Evolutionary conservation across 2,888 invertebrate species (phyloP), one percentile per base, ranked within the genome.

Genomic region (Polylopha cassiicola): DNA sequence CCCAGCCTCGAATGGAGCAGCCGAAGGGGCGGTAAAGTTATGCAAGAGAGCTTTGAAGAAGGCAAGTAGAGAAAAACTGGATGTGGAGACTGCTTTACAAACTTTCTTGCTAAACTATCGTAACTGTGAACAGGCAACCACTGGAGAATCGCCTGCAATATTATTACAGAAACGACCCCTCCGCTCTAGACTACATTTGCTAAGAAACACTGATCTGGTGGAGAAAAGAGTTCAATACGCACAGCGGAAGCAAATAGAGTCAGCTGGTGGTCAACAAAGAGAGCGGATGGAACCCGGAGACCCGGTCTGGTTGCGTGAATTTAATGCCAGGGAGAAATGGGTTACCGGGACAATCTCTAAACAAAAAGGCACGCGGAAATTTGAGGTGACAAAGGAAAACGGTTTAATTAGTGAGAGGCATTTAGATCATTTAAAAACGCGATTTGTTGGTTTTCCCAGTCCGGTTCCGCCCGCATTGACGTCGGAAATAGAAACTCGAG

Each of bases 71-170:
- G 22, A 22, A 22, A 22, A 22, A 2, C 22, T 10, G 10, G 8
- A 22, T 22, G 8, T 29, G 10, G 28, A 29, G 6, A 6, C 2
- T 3, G 7, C 28, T 0, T 29, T 29, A 17, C 28, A 29, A 10
- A 29, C 28, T 2, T 29, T 29, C 15, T 8, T 29, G 7, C 28
- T 29, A 6, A 29, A 29, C 10, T 29, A 29, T 16, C 28, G 28
- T 2, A 29, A 29, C 17, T 17, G 10, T 17, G 28, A 17, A n/a
- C n/a, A n/a, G n/a, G n/a, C n/a, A n/a, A n/a, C n/a, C 26, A 10
- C 10, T 2, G 23, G 23, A 1, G 11, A 10, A 3, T 11, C 23
- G 3, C 23, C 23, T 1, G 23, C 23, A 1, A 10, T 11, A 8
- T 3, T 23, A 3, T 23, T 23, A 11, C 23, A 23, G 6, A 23